These are phyloP conservation scores for Hyposoter didymator DNA, from an alignment of 2,888 invertebrate genomes.

Conservation along the genomic window DNA sequence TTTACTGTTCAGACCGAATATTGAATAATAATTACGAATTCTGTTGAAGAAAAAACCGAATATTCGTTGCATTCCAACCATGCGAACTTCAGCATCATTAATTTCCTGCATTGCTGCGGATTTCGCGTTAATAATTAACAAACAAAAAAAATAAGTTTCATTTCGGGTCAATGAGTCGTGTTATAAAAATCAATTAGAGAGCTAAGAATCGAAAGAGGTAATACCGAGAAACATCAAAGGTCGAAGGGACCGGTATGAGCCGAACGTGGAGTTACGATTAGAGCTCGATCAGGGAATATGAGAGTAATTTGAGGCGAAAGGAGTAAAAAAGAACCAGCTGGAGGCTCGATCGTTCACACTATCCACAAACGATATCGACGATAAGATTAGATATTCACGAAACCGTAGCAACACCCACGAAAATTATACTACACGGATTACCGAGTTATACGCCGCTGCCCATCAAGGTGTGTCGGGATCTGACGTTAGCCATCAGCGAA, in stretches of 20 bases:
- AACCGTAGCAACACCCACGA: slow-evolving; percentile 16
- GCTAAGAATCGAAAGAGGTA: neutral
- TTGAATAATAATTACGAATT: no score
- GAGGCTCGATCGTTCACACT: slow-evolving; percentile 39
- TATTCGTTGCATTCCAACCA: no score
- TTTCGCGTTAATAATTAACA: neutral
- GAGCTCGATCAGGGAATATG: neutral
- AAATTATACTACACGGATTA: neutral
- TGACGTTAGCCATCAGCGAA: neutral
- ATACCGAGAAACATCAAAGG: neutral
- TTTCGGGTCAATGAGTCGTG: neutral
- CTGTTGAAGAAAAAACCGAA: no score
- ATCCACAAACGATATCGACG: slow-evolving; percentile 53
- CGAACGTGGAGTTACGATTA: neutral
- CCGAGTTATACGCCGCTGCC: neutral
- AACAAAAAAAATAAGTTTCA: neutral
- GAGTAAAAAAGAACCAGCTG: slow-evolving; percentile 16
- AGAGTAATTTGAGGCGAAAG: neutral
- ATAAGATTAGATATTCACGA: slow-evolving; percentile 44
- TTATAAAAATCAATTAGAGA: neutral
- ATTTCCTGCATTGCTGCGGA: no score
- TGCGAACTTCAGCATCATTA: no score
- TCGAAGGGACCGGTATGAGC: neutral
- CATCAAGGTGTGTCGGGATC: slow-evolving; percentile 9
- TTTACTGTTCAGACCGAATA: no score